Conservation (phyloP, 2,113 vertebrate species). For the Larimichthys polyactis region DNA sequence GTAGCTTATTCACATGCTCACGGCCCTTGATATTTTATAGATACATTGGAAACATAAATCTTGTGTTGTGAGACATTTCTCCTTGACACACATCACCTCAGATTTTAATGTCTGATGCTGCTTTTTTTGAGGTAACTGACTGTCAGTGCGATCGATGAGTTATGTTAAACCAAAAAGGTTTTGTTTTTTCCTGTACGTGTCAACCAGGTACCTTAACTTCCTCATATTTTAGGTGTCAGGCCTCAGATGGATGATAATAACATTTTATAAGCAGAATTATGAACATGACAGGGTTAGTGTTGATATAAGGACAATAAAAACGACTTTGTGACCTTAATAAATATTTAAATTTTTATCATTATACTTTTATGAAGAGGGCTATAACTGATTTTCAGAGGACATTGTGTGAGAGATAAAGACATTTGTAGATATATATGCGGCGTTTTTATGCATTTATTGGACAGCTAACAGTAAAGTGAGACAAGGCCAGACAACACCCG, state of each 20-base stretch:
- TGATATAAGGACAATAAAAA: neutral
- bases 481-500: neutral
- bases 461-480: neutral
- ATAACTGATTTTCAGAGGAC: neutral
- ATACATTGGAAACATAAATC: neutral
- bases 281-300: neutral
- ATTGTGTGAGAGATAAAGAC: neutral
- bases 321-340: neutral
- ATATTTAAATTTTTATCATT: constrained; percentile 21
- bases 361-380: neutral
- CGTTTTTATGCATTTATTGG: neutral
- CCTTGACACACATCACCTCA: neutral
- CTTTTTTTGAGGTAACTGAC: neutral
- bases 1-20: neutral
- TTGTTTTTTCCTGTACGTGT: neutral
- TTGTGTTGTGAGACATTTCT: neutral
- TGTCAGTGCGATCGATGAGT: neutral
- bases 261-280: neutral
- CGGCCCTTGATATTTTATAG: neutral
- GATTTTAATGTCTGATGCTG: constrained; percentile 4
- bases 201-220: neutral
- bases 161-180: neutral
- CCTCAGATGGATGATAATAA: neutral
- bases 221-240: neutral
- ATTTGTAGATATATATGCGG: neutral